Conservation (phyloP, 2,888 invertebrate species). For the Drosophila mulleri region DNA sequence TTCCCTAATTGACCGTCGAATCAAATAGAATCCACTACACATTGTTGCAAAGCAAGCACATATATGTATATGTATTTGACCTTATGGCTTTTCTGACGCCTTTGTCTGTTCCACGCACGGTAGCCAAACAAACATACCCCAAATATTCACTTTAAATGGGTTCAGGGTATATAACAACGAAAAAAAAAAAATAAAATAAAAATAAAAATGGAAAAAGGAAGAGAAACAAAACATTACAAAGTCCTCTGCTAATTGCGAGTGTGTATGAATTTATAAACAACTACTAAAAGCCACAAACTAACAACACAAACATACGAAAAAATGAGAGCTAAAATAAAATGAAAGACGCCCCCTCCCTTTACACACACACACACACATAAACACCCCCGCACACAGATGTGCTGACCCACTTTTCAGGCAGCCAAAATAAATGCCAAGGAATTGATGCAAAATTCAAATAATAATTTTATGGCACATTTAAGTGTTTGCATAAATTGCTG, state of each 20-base stretch:
- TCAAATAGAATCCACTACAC: background rate
- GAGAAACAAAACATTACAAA: slow-evolving; percentile 14
- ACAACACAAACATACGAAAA: slow-evolving; percentile 22
- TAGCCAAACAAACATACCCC: background rate
- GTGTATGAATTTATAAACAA: slow-evolving; percentile 56
- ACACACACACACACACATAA: slow-evolving; percentile 6
- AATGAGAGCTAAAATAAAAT: slow-evolving; percentile 22
- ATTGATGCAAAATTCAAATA: slow-evolving; percentile 65
- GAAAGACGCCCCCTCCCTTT: slow-evolving; percentile 21
- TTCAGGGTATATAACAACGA: background rate
- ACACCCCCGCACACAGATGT: slow-evolving; percentile 18
- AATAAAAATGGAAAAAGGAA: background rate
- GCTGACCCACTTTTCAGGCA: slow-evolving; percentile 43
- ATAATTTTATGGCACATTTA: slow-evolving; percentile 74
- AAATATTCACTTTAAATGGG: slow-evolving; percentile 1
- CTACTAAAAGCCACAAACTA: slow-evolving; percentile 40
- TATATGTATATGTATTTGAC: too few species aligned
- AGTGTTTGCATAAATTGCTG: slow-evolving; percentile 71
- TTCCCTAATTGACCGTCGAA: background rate
- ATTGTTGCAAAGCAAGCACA: background rate
- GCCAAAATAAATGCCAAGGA: slow-evolving; percentile 21
- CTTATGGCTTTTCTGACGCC: background rate
- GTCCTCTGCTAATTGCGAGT: slow-evolving; percentile 51
- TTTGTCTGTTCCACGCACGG: background rate
- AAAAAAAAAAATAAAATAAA: too few species aligned